Evolutionary conservation across 2,797 vertebrate genomes (phyloP).

Genomic region (Sebastes glaucus): DNA sequence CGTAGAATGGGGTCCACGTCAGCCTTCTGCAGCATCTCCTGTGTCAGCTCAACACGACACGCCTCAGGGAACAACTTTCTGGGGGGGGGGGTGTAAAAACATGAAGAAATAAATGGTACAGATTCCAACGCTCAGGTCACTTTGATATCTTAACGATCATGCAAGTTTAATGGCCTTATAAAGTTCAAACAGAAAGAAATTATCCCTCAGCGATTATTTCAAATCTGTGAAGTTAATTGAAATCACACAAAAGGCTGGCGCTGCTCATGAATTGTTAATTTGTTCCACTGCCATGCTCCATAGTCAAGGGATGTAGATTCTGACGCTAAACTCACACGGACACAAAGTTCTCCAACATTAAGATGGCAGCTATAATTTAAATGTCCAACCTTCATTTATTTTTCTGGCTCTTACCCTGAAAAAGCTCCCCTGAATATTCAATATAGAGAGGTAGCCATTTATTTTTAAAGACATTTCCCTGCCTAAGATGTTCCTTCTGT

Average conservation of each 20-base stretch:
- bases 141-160: conserved; percentile 69
- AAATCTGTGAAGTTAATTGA: conserved; percentile 71
- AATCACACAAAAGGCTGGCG: conserved; percentile 61
- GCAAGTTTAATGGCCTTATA: conserved; percentile 62
- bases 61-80: conserved; percentile 93
- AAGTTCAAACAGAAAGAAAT: conserved; percentile 59
- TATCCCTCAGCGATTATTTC: conserved; percentile 63
- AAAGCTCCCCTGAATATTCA: conserved; percentile 13
- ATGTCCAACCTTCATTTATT: conserved; percentile 14
- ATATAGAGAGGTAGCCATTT: background rate
- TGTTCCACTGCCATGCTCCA: conserved; percentile 1
- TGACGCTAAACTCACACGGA: background rate
- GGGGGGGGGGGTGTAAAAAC: background rate
- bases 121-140: conserved; percentile 37
- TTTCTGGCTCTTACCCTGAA: background rate
- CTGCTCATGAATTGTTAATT: conserved; percentile 68
- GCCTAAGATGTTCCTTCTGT: background rate
- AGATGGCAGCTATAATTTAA: conserved; percentile 1
- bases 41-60: conserved; percentile 82
- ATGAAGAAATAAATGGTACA: conserved; percentile 2
- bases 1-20: conserved; percentile 90
- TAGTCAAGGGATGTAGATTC: conserved; percentile 4
- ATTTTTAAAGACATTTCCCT: conserved; percentile 5
- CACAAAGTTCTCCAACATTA: background rate
- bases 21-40: conserved; percentile 85